A percentile compares a stretch with the other conserved stretches of the same genome.
phyloP scores from a whole-genome alignment of 2,113 vertebrate genomes.

The Tursiops truncatus region DNA sequence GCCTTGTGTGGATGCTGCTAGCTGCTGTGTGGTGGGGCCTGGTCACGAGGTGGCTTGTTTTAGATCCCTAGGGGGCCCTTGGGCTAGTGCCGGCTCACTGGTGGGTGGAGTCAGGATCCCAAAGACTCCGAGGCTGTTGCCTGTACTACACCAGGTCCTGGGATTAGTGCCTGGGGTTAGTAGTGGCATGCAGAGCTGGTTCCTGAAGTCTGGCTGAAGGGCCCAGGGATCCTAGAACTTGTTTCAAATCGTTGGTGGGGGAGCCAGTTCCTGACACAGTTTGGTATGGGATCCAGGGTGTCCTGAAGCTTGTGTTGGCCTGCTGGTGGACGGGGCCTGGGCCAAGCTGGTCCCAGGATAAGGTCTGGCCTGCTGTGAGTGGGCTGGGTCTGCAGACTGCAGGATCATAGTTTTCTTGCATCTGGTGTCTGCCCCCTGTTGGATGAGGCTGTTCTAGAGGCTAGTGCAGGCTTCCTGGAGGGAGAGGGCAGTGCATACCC shows the following conservation, averaged over 20 bases:
- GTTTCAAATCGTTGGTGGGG: not conserved
- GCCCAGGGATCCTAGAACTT: not conserved
- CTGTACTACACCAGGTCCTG: not conserved
- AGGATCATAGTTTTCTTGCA: not conserved
- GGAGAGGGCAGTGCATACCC: not conserved
- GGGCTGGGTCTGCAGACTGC: not conserved
- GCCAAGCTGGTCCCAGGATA: not conserved
- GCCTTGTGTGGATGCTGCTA: not conserved
- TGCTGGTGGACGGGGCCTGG: not conserved
- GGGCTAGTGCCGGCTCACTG: not conserved
- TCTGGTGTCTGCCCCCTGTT: not conserved
- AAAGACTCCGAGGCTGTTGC: not conserved
- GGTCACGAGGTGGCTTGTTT: not conserved
- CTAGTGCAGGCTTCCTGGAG: not conserved
- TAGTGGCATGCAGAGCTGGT: not conserved
- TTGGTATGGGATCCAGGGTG: not conserved
- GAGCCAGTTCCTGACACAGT: not conserved
- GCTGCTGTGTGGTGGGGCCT: not conserved
- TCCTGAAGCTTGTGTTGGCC: not conserved
- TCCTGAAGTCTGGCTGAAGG: not conserved
- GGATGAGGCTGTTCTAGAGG: not conserved
- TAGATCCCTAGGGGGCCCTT: not conserved
- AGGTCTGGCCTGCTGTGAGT: not conserved
- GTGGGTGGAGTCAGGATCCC: not conserved
- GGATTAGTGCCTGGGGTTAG: not conserved